Percentiles rank a stretch among this genome's conserved stretches.
Evolutionary conservation across 2,888 invertebrate genomes (phyloP).

Genomic region (Bellardia bayeri): DNA sequence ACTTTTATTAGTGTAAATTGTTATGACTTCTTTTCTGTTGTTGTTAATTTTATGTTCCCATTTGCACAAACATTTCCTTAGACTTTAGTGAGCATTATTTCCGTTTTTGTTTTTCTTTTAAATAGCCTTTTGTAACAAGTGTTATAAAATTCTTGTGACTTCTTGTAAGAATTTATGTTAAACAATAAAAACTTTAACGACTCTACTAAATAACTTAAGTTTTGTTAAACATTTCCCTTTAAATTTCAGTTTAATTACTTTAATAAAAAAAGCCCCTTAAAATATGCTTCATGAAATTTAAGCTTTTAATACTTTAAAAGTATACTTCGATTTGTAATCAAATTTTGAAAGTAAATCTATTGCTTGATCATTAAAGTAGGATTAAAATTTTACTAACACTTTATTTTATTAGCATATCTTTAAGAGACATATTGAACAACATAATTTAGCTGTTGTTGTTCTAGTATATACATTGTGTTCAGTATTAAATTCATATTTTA

Average conservation of each 20-base stretch:
- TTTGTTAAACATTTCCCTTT: not conserved
- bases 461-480: not conserved
- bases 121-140: constrained; percentile 11
- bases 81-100: not conserved
- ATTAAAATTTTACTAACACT: constrained; percentile 41
- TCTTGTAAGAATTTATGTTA: not conserved
- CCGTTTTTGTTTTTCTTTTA: not conserved
- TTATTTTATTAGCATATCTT: constrained; percentile 25
- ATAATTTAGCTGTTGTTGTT: not conserved
- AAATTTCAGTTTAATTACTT: not conserved
- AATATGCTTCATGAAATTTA: constrained; percentile 2
- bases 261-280: not conserved
- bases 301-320: not conserved
- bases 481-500: constrained; percentile 57
- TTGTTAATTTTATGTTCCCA: constrained; percentile 6
- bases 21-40: not conserved
- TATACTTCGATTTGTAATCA: not conserved
- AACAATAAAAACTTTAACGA: constrained; percentile 23
- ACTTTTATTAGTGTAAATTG: not conserved
- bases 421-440: not conserved
- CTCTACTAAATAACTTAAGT: not conserved
- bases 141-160: not conserved
- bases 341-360: not conserved
- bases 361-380: constrained; percentile 44
- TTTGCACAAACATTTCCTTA: constrained; percentile 1